These are phyloP conservation scores for Cygnus atratus DNA, from an alignment of 2,113 vertebrate species.

Conservation along the genomic window DNA sequence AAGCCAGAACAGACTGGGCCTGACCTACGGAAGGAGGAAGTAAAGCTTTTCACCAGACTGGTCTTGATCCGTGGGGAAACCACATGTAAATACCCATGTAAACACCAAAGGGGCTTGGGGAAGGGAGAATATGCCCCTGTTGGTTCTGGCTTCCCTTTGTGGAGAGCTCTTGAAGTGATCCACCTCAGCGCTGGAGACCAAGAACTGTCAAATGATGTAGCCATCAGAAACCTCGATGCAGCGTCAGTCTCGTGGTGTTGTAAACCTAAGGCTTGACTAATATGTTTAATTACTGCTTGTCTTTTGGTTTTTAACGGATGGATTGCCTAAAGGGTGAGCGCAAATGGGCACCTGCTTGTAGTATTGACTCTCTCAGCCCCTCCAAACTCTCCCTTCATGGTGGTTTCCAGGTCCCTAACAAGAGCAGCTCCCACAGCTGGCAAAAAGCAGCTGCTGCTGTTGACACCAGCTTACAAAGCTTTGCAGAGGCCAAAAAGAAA, in stretches of 20 bases:
- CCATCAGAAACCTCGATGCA: not conserved
- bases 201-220: not conserved
- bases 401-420: not conserved
- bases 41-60: not conserved
- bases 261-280: not conserved
- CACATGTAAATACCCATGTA: fast-evolving
- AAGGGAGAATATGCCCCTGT: not conserved
- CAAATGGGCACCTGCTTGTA: not conserved
- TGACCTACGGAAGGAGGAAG: not conserved
- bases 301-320: not conserved
- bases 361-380: not conserved
- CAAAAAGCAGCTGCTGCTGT: not conserved
- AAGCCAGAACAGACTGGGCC: not conserved
- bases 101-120: not conserved
- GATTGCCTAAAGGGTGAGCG: not conserved
- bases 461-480: not conserved
- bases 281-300: not conserved
- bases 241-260: not conserved
- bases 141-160: not conserved
- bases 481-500: not conserved
- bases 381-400: not conserved
- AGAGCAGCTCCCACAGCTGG: not conserved
- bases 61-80: not conserved
- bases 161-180: not conserved
- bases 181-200: not conserved